phyloP scores from a whole-genome alignment of 2,113 vertebrate species.

The Dasyornis broadbenti region DNA sequence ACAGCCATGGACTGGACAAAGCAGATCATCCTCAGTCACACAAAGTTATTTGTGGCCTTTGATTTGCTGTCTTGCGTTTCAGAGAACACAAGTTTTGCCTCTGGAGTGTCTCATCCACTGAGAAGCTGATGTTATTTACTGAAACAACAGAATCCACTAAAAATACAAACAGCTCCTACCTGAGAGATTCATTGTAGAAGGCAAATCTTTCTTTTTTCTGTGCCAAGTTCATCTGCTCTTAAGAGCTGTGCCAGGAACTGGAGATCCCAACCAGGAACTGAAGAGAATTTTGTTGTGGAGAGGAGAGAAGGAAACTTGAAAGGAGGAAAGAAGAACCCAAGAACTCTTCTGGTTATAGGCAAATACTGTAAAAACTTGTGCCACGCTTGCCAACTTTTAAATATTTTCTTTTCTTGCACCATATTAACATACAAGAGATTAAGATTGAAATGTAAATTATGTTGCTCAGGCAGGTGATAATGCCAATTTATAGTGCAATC shows the following conservation, averaged over 20 bases:
- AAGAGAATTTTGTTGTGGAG: no score
- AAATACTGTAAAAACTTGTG: no score
- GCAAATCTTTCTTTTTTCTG: background rate
- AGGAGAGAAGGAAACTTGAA: no score
- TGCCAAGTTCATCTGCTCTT: background rate
- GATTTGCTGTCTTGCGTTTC: background rate
- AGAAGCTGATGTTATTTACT: background rate
- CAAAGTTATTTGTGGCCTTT: background rate
- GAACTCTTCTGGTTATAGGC: no score
- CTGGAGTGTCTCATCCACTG: background rate
- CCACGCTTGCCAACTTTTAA: no score
- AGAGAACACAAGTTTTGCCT: background rate
- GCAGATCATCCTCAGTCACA: background rate
- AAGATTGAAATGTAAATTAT: background rate
- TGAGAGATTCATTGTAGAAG: background rate
- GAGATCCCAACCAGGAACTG: no score
- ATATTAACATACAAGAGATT: background rate
- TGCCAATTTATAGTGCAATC: background rate
- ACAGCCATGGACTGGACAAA: background rate
- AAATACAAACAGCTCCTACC: background rate
- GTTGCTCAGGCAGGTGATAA: background rate
- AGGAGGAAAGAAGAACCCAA: no score
- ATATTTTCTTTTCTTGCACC: no score
- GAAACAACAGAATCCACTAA: background rate
- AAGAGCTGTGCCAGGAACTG: no score